A percentile compares a stretch with the other conserved stretches of the same genome.
phyloP scores from a whole-genome alignment of 2,888 invertebrate species.

The Pocota personata region DNA sequence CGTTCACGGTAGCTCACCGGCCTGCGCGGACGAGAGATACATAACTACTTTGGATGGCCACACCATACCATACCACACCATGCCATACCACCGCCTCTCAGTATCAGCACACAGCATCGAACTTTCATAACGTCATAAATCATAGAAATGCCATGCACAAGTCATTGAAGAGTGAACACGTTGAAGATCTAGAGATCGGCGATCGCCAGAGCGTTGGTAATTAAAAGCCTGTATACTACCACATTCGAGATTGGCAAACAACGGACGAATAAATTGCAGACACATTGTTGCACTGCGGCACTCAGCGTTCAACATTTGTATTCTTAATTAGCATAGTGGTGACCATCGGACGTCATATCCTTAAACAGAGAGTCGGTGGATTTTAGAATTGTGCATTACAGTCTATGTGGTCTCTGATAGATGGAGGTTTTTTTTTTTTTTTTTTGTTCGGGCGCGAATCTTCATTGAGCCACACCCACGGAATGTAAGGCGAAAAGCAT shows the following conservation, averaged over 20 bases:
- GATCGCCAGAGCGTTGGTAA: slow-evolving; percentile 58
- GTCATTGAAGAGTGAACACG: slow-evolving; percentile 57
- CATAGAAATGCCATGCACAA: slow-evolving; percentile 70
- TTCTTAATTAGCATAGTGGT: slow-evolving; percentile 67
- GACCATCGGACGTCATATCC: slow-evolving; percentile 59
- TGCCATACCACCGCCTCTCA: slow-evolving; percentile 25
- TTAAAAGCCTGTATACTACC: slow-evolving; percentile 64
- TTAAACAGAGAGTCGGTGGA: slow-evolving; percentile 12
- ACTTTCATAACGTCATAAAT: slow-evolving; percentile 69
- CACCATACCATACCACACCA: no score
- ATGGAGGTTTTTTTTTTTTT: slow-evolving; percentile 18
- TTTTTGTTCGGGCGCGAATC: slow-evolving; percentile 29
- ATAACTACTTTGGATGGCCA: not conserved
- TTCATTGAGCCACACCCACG: slow-evolving; percentile 62
- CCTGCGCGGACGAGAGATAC: not conserved
- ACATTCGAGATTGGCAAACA: slow-evolving; percentile 64
- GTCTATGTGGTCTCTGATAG: slow-evolving; percentile 15
- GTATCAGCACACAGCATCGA: slow-evolving; percentile 44
- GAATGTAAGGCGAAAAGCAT: slow-evolving; percentile 50
- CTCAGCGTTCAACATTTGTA: slow-evolving; percentile 59
- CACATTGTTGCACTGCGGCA: slow-evolving; percentile 63
- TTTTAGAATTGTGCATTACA: slow-evolving; percentile 37
- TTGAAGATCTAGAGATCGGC: slow-evolving; percentile 37
- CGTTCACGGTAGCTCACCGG: slow-evolving; percentile 69
- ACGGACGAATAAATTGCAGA: slow-evolving; percentile 48